Evolutionary conservation across 2,797 vertebrate genomes (phyloP), one percentile per base, ranked within the genome.

Genomic region (Parauchenoglanis ngamensis): DNA sequence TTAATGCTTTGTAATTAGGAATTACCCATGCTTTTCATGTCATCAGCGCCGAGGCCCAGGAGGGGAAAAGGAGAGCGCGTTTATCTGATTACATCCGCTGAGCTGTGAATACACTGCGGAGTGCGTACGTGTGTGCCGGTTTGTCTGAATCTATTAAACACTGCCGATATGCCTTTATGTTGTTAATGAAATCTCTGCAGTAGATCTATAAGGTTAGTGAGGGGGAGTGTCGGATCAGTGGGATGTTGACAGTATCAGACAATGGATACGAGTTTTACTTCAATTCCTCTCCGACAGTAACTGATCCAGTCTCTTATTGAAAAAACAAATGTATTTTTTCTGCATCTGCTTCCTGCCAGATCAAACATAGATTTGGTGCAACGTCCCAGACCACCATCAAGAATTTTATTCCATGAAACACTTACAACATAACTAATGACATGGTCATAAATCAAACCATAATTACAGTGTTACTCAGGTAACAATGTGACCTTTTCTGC

Each of bases 1-100:
- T 88, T 85, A 80, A 85, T 81, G 85, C 17, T 82, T 54, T 85
- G 49, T 79, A 88, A 90, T 91, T 88, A 84, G 86, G 76, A 87
- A 80, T 88, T 85, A 76, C 46, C 52, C 77, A 80, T 88, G 82
- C 86, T 76, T 77, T 87, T 57, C 68, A 23, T 77, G 87, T 46
- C 68, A 25, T 73, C 54, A 70, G 56, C 49, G n/a, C n/a, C 19
- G 67, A 70, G 61, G 68, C 85, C 57, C 83, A 52, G 83, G 86
- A 82, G 83, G 63, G 68, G 63, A 46, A 57, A 68, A 40, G 23
- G 31, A 68, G 35, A 75, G 57, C 8, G 23, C 2, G 15, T 68
- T 85, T 76, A 82, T 76, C 49, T 89, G 86, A 85, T 87, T 63
- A 75, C 31, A 31, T 61, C 75, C 46, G 6, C 44, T 21, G 54